Evolutionary conservation across 2,888 invertebrate species (phyloP).

Genomic region (Tiliacea aurago): DNA sequence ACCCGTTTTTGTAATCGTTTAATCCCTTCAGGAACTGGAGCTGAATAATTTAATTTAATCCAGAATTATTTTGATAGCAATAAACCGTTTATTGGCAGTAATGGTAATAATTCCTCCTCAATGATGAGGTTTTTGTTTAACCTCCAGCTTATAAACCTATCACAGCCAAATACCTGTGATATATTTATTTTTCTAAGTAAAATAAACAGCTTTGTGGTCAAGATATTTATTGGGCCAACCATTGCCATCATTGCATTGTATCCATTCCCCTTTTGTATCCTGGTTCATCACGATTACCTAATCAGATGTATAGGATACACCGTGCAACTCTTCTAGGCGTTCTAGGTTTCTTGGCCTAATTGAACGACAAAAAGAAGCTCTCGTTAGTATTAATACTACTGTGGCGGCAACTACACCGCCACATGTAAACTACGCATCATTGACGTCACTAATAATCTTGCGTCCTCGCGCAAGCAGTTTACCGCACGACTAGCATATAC

Average conservation of each 20-base stretch:
- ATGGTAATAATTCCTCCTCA: too few species aligned
- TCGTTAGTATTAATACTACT: neutral
- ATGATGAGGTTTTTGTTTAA: neutral
- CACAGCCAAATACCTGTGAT: neutral
- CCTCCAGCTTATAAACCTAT: too few species aligned
- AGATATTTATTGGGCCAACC: neutral
- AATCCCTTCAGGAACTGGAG: constrained; percentile 35
- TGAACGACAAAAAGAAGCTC: neutral
- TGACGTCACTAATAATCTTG: too few species aligned
- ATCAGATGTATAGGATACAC: neutral
- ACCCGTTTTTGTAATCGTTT: constrained; percentile 43
- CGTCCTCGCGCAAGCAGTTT: too few species aligned
- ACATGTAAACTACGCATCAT: too few species aligned
- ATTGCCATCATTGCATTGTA: neutral
- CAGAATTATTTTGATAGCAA: constrained; percentile 1
- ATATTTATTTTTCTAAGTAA: neutral
- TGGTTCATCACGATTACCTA: neutral
- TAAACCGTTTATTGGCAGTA: neutral
- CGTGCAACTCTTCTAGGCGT: neutral
- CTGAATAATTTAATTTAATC: constrained; percentile 30
- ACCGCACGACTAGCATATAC: too few species aligned
- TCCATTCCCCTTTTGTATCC: neutral
- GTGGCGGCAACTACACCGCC: too few species aligned
- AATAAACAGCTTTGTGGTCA: neutral
- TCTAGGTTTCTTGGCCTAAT: neutral